Evolutionary conservation across 1,140 invertebrate species (phyloP).

Genomic region (Hylaeus anthracinus): DNA sequence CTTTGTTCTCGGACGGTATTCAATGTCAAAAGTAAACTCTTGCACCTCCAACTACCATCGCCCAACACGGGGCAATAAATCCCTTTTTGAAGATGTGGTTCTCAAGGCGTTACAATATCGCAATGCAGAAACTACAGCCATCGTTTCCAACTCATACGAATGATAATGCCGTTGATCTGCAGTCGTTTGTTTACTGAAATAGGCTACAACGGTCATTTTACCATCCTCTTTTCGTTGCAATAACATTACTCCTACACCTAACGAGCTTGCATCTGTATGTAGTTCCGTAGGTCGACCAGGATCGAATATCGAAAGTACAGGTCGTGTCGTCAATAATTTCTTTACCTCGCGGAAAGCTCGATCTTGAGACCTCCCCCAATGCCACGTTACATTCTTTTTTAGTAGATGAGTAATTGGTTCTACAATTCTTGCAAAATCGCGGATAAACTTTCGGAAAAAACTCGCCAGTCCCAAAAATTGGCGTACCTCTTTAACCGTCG

Average conservation of each 20-base stretch:
- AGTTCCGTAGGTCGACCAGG: neutral
- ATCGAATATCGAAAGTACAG: neutral
- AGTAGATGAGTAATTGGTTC: slow-evolving; percentile 4
- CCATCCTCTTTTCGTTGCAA: neutral
- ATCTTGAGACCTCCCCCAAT: neutral
- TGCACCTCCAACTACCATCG: slow-evolving; percentile 24
- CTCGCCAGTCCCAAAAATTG: neutral
- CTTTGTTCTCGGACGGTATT: neutral
- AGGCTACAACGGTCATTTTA: neutral
- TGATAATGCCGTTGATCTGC: neutral
- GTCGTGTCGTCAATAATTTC: neutral
- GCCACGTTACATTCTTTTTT: neutral
- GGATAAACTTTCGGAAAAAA: neutral
- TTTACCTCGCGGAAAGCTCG: neutral
- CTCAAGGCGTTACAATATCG: neutral
- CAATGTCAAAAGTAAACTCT: neutral
- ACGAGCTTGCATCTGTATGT: neutral
- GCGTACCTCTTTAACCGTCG: neutral
- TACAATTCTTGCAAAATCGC: neutral
- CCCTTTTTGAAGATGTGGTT: too few relatives aligned
- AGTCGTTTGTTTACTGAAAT: slow-evolving; percentile 3
- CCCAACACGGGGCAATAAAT: neutral
- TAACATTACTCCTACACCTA: neutral
- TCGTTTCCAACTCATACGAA: neutral
- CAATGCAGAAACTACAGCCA: neutral